These are phyloP conservation scores for Pinctada fucata DNA, from an alignment of 2,888 invertebrate genomes.

Conservation along the genomic window DNA sequence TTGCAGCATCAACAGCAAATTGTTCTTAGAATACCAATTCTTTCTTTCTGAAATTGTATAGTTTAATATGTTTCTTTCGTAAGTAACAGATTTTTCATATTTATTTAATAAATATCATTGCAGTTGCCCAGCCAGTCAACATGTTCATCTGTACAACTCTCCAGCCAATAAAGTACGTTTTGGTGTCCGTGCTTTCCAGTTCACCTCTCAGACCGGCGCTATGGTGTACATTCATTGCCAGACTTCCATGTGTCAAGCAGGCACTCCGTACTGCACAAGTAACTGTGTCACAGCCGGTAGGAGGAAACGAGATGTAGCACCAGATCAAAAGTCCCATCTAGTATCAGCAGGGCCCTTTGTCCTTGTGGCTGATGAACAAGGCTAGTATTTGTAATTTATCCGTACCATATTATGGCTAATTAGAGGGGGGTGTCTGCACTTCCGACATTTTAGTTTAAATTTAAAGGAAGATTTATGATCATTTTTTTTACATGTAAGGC, in stretches of 20 bases:
- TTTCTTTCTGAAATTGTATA: too few relatives aligned
- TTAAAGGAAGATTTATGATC: too few relatives aligned
- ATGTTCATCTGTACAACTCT: slow-evolving; percentile 39
- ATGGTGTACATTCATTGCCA: slow-evolving; percentile 51
- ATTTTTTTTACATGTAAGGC: too few relatives aligned
- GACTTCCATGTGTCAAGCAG: slow-evolving; percentile 43
- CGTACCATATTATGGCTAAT: too few relatives aligned
- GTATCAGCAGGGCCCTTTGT: slow-evolving; percentile 49
- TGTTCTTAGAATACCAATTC: too few relatives aligned
- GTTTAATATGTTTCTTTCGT: too few relatives aligned
- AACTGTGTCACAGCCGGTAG: slow-evolving; percentile 38
- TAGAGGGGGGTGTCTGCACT: too few relatives aligned
- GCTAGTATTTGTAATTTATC: background rate
- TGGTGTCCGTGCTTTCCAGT: slow-evolving; percentile 50
- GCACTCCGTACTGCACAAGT: slow-evolving; percentile 35
- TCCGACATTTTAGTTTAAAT: too few relatives aligned
- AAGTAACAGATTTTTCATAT: too few relatives aligned
- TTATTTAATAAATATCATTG: too few relatives aligned
- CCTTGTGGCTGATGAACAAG: slow-evolving; percentile 19
- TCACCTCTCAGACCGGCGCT: slow-evolving; percentile 43
- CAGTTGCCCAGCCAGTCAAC: slow-evolving; percentile 45
- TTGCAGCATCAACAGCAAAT: too few relatives aligned
- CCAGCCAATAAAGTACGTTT: slow-evolving; percentile 43
- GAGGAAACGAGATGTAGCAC: slow-evolving; percentile 24
- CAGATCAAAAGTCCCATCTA: slow-evolving; percentile 37